phyloP scores from a whole-genome alignment of 2,113 vertebrate species.

The Podilymbus podiceps region DNA sequence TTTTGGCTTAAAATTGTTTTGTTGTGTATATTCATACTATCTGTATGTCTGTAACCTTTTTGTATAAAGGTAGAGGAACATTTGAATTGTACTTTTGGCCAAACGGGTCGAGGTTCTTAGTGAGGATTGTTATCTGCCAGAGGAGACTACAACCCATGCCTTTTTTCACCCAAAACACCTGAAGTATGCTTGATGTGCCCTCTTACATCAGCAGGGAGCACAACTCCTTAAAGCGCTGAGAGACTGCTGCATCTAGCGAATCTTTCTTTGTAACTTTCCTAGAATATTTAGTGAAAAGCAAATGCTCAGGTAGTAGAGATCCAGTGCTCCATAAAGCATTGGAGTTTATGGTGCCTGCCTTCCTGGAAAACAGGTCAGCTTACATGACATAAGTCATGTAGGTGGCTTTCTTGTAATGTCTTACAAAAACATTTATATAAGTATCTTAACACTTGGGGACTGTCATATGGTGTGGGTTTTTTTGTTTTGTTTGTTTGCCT shows the following conservation, averaged over 20 bases:
- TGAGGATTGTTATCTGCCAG: not conserved
- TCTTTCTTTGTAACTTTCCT: not conserved
- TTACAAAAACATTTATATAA: not conserved
- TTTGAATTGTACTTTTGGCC: not conserved
- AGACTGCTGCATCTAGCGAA: not conserved
- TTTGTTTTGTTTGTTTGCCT: not conserved
- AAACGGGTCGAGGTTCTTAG: not conserved
- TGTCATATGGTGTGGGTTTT: no score
- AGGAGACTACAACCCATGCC: not conserved
- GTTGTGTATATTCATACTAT: not conserved
- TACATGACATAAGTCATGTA: not conserved
- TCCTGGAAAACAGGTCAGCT: not conserved
- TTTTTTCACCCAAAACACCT: not conserved
- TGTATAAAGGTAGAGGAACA: not conserved
- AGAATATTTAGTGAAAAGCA: not conserved
- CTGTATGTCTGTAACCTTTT: not conserved
- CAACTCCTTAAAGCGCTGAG: not conserved
- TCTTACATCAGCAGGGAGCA: not conserved
- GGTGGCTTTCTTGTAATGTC: not conserved
- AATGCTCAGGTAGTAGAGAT: not conserved
- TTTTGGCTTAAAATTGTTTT: not conserved
- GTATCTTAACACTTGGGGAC: fast-evolving
- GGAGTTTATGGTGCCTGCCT: not conserved
- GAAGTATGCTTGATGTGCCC: not conserved
- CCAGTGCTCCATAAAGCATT: not conserved